Percentiles rank a stretch among this genome's conserved stretches.
Evolutionary conservation across 2,113 vertebrate genomes (phyloP).

Genomic region (Dolichallabes microphthalmus): DNA sequence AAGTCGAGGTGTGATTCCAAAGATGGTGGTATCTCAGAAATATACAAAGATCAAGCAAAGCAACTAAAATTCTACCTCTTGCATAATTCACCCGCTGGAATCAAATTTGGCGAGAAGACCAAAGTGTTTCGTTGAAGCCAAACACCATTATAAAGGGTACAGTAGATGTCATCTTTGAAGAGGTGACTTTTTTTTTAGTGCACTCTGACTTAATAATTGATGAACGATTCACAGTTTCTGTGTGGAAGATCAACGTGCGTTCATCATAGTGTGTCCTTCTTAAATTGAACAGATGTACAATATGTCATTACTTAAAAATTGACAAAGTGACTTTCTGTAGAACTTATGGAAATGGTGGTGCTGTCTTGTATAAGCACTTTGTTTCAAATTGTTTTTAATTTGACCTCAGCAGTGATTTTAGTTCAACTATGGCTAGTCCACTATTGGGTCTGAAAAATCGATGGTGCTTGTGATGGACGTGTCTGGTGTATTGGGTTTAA

Average conservation of each 20-base stretch:
- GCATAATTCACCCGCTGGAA: constrained; percentile 44
- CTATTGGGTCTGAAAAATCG: neutral
- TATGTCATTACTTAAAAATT: neutral
- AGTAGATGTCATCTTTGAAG: constrained; percentile 41
- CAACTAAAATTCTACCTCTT: constrained; percentile 35
- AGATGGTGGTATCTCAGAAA: neutral
- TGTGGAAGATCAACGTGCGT: constrained; percentile 1
- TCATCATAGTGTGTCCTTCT: neutral
- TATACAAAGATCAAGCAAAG: neutral
- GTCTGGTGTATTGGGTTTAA: neutral
- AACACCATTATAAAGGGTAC: constrained; percentile 35
- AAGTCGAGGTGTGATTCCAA: neutral
- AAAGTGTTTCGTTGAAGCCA: constrained; percentile 24
- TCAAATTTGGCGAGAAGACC: constrained; percentile 25
- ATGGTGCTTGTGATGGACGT: neutral
- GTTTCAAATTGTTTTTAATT: neutral
- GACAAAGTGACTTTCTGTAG: neutral
- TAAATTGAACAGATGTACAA: neutral
- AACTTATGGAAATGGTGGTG: neutral
- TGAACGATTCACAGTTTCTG: neutral
- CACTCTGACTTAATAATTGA: constrained; percentile 17
- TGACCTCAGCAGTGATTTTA: neutral
- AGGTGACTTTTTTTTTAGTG: constrained; percentile 14
- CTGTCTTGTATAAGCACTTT: neutral
- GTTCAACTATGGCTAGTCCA: neutral